These are phyloP conservation scores for Gastracanthus pulcherrimus DNA, from an alignment of 2,888 invertebrate genomes.

Conservation along the genomic window DNA sequence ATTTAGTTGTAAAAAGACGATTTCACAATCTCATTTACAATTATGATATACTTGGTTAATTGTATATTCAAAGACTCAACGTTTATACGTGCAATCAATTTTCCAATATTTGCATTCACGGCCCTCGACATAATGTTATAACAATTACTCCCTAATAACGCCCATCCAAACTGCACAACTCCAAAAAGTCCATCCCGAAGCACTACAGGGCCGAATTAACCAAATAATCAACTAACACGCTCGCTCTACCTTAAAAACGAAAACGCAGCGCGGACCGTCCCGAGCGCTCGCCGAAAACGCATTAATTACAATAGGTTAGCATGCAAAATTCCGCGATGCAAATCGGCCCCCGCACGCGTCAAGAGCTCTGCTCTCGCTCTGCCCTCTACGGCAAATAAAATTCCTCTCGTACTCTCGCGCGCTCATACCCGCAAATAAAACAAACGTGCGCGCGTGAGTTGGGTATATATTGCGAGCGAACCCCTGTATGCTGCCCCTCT, in stretches of 20 bases:
- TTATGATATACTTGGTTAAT: too few relatives aligned
- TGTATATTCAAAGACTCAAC: too few relatives aligned
- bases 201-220: too few relatives aligned
- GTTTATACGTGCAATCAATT: too few relatives aligned
- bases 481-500: too few relatives aligned
- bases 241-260: neutral
- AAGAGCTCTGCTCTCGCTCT: neutral
- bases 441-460: neutral
- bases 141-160: too few relatives aligned
- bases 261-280: neutral
- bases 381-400: neutral
- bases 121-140: too few relatives aligned
- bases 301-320: constrained; percentile 38
- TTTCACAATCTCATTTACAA: too few relatives aligned
- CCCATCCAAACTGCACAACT: too few relatives aligned
- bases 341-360: neutral
- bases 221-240: neutral
- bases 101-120: too few relatives aligned
- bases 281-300: neutral
- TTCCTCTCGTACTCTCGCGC: neutral
- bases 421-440: neutral
- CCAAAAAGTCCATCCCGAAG: too few relatives aligned
- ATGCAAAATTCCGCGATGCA: neutral
- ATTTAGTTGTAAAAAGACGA: too few relatives aligned
- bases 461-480: neutral